Evolutionary conservation across 2,888 invertebrate genomes (phyloP).

Genomic region (Patella depressa): DNA sequence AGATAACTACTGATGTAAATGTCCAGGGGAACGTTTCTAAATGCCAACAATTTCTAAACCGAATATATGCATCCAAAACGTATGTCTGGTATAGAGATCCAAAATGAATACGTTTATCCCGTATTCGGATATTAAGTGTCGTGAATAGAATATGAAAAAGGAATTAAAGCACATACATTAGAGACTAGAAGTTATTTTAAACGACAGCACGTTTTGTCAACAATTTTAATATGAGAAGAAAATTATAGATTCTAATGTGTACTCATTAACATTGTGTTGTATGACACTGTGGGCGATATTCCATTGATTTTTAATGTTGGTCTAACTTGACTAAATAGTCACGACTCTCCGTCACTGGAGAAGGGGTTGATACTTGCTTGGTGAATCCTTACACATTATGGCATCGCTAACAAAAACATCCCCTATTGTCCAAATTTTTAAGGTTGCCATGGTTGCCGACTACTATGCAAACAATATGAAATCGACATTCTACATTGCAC

Average conservation of each 20-base stretch:
- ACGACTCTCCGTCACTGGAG: neutral
- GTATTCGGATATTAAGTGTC: too few relatives aligned
- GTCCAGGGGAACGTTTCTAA: too few relatives aligned
- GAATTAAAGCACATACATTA: too few relatives aligned
- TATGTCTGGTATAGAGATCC: too few relatives aligned
- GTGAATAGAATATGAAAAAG: too few relatives aligned
- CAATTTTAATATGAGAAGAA: neutral
- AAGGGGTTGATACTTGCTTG: neutral
- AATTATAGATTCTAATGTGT: neutral
- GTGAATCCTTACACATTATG: neutral
- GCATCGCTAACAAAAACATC: constrained; percentile 9
- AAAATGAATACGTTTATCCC: too few relatives aligned
- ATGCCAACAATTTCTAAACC: too few relatives aligned
- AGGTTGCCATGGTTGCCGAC: constrained; percentile 23
- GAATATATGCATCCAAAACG: too few relatives aligned
- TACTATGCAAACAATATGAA: constrained; percentile 27
- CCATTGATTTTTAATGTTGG: constrained; percentile 2
- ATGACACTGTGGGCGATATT: constrained; percentile 4
- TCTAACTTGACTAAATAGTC: constrained; percentile 3
- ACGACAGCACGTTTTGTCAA: neutral
- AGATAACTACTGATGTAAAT: too few relatives aligned
- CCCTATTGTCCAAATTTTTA: constrained; percentile 24
- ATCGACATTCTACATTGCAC: constrained; percentile 19
- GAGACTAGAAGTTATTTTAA: neutral
- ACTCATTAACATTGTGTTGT: constrained; percentile 9